Evolutionary conservation across 2,888 invertebrate genomes (phyloP), one percentile per base, ranked within the genome.

Genomic region (Mythimna lalbum): DNA sequence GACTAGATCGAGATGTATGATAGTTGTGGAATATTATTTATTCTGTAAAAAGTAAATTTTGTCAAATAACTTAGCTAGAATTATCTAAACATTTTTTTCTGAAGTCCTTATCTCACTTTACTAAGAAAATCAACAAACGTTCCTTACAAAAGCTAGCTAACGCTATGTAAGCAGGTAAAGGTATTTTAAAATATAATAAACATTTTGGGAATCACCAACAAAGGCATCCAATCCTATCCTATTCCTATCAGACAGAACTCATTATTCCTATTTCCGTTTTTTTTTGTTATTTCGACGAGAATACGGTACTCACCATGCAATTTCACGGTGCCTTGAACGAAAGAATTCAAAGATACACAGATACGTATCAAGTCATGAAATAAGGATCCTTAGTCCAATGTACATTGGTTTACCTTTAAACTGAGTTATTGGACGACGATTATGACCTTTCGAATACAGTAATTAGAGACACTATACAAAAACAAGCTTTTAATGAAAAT

Each of bases 271-370:
- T 80, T 76, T 80, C 69, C 83, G 76, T 81, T 83, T 43, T 39
- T 85, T 85, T 86, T 84, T 78, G 81, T 85, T 82, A 82, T 84
- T 82, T 81, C 75, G 78, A 74, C 53, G 81, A 84, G 80, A 77
- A 80, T 69, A 81, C 76, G 75, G 63, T 76, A 82, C 85, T 82
- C 85, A 83, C 87, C 83, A 79, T 81, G 87, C 86, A 89, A 90
- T 90, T 89, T 89, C 88, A 87, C 89, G 89, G 87, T 84, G 77
- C 72, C 84, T 81, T 88, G 87, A 84, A 82, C 84, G 85, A 84
- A 86, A 84, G 81, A 81, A 80, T 79, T 83, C 82, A 85, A 85
- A 82, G 78, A 82, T 80, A 82, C 69, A 84, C 74, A 83, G 79
- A 81, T 81, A 77, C 76, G 83, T 78, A 83, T 82, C 80, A 83